Base-by-base conservation (phyloP, 2,113 vertebrate genomes). In the Mustela lutreola region DNA sequence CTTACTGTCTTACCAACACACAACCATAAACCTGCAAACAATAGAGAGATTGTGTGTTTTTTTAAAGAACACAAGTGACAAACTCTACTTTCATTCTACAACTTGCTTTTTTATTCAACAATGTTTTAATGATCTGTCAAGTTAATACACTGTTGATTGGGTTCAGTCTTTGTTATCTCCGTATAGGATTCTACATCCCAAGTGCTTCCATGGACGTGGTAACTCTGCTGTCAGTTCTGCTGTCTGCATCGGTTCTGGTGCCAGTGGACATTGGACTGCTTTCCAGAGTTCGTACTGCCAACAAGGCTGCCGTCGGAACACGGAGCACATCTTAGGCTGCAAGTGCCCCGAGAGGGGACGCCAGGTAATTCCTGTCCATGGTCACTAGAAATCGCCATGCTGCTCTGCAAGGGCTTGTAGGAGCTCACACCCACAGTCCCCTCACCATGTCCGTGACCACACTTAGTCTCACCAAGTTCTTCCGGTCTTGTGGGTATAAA, bases 321-420 rank as follows among this genome's bases (percentile, higher is more conserved):
- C 2, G 2, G 33, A 18, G 22, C 39, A 39, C 7, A 6, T 18
- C 39, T 9, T 8, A 2, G 22, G 2, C 18, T 3, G 0, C 8
- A 24, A 1, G 39, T 16, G 53, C 48, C n/a, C 12, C 16, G 71
- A 9, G 33, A 8, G 8, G 7, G 53, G 85, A 60, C 15, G 5
- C 12, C 15, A 5, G 56, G 36, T 26, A 60, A 42, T 0, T 24
- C 5, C 71, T 42, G 0, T 62, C 36, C 1, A 0, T 1, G 12
- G 19, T 18, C 22, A 7, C 67, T 15, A 42, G 65, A 63, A 33
- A 22, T 60, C 2, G 0, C 14, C 3, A 11, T 4, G 12, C 42
- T 22, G 53, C 36, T 28, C 28, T 11, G 7, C 48, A 39, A 4
- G 28, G 5, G 18, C 48, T 16, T n/a, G 42, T 42, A 65, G 79